Evolutionary conservation across 1,140 invertebrate species (phyloP), one percentile per base, ranked within the genome.

Genomic region (Papilio polyxenes): DNA sequence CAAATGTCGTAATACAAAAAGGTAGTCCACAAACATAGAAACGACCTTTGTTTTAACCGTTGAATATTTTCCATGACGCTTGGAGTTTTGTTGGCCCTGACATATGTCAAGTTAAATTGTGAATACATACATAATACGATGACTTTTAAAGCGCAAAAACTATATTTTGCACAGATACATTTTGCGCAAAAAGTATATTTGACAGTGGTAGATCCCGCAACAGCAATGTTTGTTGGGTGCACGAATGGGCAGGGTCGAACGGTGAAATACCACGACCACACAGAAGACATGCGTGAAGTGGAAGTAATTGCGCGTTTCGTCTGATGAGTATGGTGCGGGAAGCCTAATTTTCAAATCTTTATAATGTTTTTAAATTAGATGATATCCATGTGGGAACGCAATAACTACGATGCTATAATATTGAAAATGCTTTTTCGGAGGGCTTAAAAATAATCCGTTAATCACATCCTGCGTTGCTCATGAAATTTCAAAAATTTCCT

Each of bases 81-180:
- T 17, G 37, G 17, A 31, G 72, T 75, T 65, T 75, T 49, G 48
- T 51, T 75, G 74, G 74, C 2, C 74, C 0, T 7, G 74, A 51
- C 74, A 75, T 49, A 75, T 48, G 74, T 75, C 74, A 75, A 48
- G 48, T 75, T 9, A 75, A 75, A 75, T 75, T 75, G 74, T 75
- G 74, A 75, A 75, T 40, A 49, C 23, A 31, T 3, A 40, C 62
- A n/a, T 17, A 65, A 65, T 20, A 13, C 20, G 23, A 65, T 31
- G 23, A 23, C 20, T 65, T 65, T 65, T 31, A n/a, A 65, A 23
- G 20, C 7, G 20, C 2, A 31, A 65, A 31, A 65, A 65, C 0
- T 23, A 23, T 31, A 13, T 65, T 65, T 65, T 31, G 20, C 62
- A 65, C 20, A 31, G 62, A 65, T 5, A 31, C 10, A 65, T 7